These are phyloP conservation scores for Misgurnus anguillicaudatus DNA, from an alignment of 2,113 vertebrate species.

Conservation along the genomic window DNA sequence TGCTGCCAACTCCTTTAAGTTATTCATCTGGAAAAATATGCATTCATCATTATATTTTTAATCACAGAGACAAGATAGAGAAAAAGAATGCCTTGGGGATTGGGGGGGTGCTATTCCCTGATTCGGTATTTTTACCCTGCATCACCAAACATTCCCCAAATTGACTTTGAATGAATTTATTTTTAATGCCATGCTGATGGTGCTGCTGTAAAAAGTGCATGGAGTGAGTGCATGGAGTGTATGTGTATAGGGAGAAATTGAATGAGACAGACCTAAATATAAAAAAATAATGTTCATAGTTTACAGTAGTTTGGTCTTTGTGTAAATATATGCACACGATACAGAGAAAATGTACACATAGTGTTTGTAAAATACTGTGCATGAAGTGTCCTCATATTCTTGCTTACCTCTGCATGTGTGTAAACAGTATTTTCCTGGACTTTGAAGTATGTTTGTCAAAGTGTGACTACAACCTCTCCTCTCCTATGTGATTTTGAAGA, in stretches of 20 bases:
- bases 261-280: conserved; percentile 10
- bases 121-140: conserved; percentile 75
- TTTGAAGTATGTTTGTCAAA: not conserved
- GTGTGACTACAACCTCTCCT: not conserved
- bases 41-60: conserved; percentile 84
- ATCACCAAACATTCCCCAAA: conserved; percentile 78
- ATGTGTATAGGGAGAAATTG: conserved; percentile 16
- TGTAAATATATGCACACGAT: not conserved
- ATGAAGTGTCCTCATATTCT: not conserved
- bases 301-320: not conserved
- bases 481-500: not conserved
- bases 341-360: too few relatives aligned
- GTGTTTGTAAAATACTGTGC: not conserved
- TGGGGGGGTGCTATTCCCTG: conserved; percentile 71
- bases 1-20: conserved; percentile 77
- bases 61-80: conserved; percentile 82
- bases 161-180: conserved; percentile 81
- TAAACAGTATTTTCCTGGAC: not conserved
- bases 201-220: conserved; percentile 65
- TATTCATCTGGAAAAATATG: conserved; percentile 81
- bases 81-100: conserved; percentile 76
- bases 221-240: conserved; percentile 44
- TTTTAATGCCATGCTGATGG: conserved; percentile 76
- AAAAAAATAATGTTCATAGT: not conserved
- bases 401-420: not conserved